Conservation (phyloP, 2,113 vertebrate genomes). For the Gallinago undulata region DNA sequence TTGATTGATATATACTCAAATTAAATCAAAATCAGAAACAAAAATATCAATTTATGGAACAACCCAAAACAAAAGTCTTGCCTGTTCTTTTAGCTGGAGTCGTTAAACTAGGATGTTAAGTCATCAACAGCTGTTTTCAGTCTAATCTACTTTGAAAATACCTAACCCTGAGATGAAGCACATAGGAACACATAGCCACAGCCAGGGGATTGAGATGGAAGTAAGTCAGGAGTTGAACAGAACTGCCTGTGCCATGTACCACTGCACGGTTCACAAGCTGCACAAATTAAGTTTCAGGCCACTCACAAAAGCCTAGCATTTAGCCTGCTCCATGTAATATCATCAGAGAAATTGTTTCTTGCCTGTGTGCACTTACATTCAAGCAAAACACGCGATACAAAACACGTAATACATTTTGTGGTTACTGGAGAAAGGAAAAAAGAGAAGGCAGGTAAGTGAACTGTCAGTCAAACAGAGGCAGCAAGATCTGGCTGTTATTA, state of each 20-base stretch:
- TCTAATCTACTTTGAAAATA: neutral
- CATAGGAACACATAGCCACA: neutral
- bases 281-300: slow-evolving; percentile 44
- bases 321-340: neutral
- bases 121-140: neutral
- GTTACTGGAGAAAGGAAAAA: neutral
- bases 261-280: neutral
- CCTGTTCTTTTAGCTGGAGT: neutral
- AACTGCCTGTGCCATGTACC: neutral
- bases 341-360: slow-evolving; percentile 48
- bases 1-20: neutral
- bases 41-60: neutral
- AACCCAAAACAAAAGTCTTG: neutral
- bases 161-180: neutral
- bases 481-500: neutral
- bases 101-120: accelerated
- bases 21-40: neutral
- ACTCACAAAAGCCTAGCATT: slow-evolving; percentile 2
- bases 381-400: neutral
- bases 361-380: neutral
- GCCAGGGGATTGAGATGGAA: neutral
- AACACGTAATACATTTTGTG: slow-evolving; percentile 22
- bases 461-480: neutral
- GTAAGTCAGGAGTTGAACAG: neutral
- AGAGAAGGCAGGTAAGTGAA: slow-evolving; percentile 27